Evolutionary conservation across 64 coral and sea anemone species (phyloP), one percentile per base, ranked within the genome.

Genomic region (Catalaphyllia jardinei): DNA sequence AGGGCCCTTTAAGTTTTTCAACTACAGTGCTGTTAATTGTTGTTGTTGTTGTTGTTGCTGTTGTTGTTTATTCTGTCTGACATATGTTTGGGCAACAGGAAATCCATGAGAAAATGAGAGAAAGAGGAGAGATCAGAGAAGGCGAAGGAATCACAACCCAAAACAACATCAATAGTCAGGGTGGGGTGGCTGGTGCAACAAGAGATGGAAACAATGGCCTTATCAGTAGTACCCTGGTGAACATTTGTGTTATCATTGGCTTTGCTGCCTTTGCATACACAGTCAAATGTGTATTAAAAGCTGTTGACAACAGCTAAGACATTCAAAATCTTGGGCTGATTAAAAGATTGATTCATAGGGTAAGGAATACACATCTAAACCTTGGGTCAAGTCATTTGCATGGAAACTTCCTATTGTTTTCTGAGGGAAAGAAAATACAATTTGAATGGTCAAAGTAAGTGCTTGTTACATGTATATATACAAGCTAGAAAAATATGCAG

Each of bases 241-340:
- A 98, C 71, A 89, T 98, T 52, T 94, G 89, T 90, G 96, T 98
- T 49, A 94, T 98, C 73, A 65, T 98, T 17, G 96, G 96, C 30
- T 98, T 98, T 90, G 96, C 96, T 29, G 96, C 96, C 16, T 98
- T 98, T 87, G 96, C 96, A 13, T 98, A 98, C 52, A 94, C 96
- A 24, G 96, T 98, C 22, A 98, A 98, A 31, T 98, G 96, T 87
- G 96, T 98, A 24, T 65, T 98, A 29, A 94, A 91, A 52, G 96
- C 96, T 72, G 96, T 98, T 49, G 96, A 94, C 18, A 94, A 94
- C 79, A 94, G 89, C 82, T 98, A 86, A 39, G 49, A 25, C 10
- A 1, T 69, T 10, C n/a, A 69, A 65, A 67, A 67, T 25, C 63
- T n/a, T 15, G 11, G 54, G 24, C 22, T 67, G 24, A 67, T 7